Conservation (phyloP, 2,888 invertebrate genomes). For the Parochlus steinenii region DNA sequence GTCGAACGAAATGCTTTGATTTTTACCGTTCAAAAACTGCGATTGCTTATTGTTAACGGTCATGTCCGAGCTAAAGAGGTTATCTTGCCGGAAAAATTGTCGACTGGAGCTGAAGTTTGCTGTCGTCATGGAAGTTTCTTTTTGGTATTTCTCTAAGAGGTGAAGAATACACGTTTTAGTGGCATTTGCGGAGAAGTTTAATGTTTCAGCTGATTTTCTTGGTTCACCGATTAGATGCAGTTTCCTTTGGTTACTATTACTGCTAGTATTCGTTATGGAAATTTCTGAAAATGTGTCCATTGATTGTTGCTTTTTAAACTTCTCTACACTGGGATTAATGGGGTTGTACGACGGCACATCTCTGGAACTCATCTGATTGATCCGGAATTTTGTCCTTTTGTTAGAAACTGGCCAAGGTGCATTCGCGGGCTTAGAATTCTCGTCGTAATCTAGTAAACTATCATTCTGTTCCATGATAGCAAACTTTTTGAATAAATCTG, state of each 20-base stretch:
- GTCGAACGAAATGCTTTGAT: conserved; percentile 60
- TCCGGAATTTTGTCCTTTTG: conserved; percentile 42
- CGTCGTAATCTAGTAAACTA: background rate
- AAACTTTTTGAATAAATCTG: conserved; percentile 7
- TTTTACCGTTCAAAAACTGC: conserved; percentile 40
- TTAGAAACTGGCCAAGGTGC: conserved; percentile 37
- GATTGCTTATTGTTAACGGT: too few relatives aligned
- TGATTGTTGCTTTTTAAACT: conserved; percentile 24
- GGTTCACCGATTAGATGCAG: too few relatives aligned
- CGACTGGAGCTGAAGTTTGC: too few relatives aligned
- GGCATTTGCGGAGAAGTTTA: conserved; percentile 48
- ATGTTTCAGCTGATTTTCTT: too few relatives aligned
- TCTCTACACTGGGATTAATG: conserved; percentile 34
- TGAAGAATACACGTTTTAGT: conserved; percentile 63
- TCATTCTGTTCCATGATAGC: too few relatives aligned
- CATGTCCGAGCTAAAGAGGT: too few relatives aligned
- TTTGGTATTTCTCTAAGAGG: conserved; percentile 56
- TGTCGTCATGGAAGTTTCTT: conserved; percentile 41
- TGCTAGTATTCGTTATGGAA: conserved; percentile 6
- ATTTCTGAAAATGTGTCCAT: conserved; percentile 18
- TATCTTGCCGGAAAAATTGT: too few relatives aligned
- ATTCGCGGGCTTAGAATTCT: conserved; percentile 9
- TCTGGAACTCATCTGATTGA: conserved; percentile 45
- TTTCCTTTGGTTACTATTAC: conserved; percentile 28
- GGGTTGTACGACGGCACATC: conserved; percentile 56